These are phyloP conservation scores for Steatornis caripensis DNA, from an alignment of 2,113 vertebrate genomes.

Conservation along the genomic window DNA sequence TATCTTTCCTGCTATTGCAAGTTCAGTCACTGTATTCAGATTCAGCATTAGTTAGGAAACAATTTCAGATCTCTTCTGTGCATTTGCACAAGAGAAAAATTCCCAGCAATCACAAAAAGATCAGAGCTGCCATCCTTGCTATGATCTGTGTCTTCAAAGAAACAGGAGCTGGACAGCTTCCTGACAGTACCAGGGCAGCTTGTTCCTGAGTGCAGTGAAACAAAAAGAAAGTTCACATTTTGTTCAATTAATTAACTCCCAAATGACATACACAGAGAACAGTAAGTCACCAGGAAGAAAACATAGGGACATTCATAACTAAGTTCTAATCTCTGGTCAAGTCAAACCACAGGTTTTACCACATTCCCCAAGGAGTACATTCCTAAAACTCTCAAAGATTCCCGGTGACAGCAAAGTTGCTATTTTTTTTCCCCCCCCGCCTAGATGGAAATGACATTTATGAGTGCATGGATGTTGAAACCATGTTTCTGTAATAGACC, in stretches of 20 bases:
- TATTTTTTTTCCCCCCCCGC: neutral
- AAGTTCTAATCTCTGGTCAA: neutral
- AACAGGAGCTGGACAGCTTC: neutral
- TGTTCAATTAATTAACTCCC: neutral
- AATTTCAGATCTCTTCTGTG: neutral
- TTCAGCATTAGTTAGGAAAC: neutral
- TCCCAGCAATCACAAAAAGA: neutral
- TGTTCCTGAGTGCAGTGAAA: neutral
- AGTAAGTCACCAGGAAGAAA: neutral
- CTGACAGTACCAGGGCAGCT: neutral
- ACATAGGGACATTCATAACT: neutral
- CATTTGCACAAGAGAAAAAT: neutral
- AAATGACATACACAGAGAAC: neutral
- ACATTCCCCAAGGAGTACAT: neutral
- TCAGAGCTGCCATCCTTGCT: neutral
- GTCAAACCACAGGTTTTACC: neutral
- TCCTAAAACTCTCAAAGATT: neutral
- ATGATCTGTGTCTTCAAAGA: neutral
- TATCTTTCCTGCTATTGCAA: neutral
- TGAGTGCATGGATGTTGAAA: neutral
- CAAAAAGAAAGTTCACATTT: neutral
- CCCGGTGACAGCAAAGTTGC: neutral
- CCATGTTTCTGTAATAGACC: accelerated
- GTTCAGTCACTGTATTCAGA: neutral
- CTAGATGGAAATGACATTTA: neutral